These are phyloP conservation scores for Cossypha niveicapilla DNA, from an alignment of 2,797 vertebrate genomes.

Conservation along the genomic window DNA sequence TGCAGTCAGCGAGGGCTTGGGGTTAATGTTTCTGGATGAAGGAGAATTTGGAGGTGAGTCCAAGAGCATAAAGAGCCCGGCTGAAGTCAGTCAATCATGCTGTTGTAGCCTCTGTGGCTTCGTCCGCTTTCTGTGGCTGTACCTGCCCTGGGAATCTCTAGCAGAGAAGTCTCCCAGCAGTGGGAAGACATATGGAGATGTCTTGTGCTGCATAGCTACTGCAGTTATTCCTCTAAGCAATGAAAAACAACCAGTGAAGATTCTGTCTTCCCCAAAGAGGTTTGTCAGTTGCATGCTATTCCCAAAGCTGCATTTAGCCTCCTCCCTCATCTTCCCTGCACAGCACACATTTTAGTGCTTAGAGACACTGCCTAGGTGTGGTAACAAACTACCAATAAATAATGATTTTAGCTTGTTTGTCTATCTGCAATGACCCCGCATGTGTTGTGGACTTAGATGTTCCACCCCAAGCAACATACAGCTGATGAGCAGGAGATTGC, in stretches of 20 bases:
- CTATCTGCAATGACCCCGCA: not conserved
- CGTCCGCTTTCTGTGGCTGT: not conserved
- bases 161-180: not conserved
- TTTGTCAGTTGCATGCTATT: not conserved
- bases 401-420: not conserved
- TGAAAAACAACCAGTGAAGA: not conserved
- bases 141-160: not conserved
- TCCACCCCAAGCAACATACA: not conserved
- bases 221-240: not conserved
- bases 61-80: not conserved
- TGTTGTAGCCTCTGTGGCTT: not conserved
- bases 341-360: not conserved
- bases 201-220: not conserved
- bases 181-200: not conserved
- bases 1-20: not conserved
- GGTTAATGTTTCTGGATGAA: slow-evolving; percentile 15
- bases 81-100: not conserved
- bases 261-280: not conserved
- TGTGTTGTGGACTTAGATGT: not conserved
- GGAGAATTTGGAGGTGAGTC: slow-evolving; percentile 14
- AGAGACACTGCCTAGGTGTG: not conserved
- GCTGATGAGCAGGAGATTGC: not conserved
- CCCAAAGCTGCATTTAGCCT: not conserved
- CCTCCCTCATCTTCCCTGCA: not conserved
- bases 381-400: not conserved